Percentiles rank a stretch among this genome's conserved stretches.
phyloP scores from a whole-genome alignment of 2,113 vertebrate species.

The Petroica traversi region DNA sequence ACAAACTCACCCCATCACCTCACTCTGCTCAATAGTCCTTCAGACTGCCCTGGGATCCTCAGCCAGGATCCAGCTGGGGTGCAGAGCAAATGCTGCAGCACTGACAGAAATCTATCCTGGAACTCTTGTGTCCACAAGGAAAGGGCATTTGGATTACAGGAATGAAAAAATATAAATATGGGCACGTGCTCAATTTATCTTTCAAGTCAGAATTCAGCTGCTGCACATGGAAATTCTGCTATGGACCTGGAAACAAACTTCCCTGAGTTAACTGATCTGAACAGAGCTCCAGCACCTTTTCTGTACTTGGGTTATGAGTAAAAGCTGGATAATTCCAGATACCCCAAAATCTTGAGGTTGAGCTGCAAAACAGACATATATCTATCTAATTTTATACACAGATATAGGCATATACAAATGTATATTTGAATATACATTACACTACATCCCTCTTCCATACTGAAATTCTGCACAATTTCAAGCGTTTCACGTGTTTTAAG shows the following conservation, averaged over 20 bases:
- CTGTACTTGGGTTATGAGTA: neutral
- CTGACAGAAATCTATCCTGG: neutral
- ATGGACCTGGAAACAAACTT: neutral
- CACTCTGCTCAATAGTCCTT: neutral
- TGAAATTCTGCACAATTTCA: neutral
- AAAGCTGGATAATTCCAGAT: neutral
- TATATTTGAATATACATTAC: neutral
- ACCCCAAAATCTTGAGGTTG: neutral
- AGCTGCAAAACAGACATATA: neutral
- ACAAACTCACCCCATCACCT: neutral
- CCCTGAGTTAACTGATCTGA: neutral
- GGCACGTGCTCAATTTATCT: neutral
- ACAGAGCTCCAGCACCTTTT: neutral
- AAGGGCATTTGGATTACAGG: neutral
- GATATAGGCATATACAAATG: neutral
- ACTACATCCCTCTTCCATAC: neutral
- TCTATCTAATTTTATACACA: neutral
- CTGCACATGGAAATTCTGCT: neutral
- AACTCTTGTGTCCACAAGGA: neutral
- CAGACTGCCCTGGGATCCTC: neutral
- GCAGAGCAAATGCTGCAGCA: neutral
- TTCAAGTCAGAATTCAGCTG: neutral
- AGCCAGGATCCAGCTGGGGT: neutral
- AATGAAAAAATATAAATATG: fast-evolving
- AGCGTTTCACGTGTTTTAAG: fast-evolving